Conservation (phyloP, 92 coral and sea anemone species). For the Chrysogorgia sp. region DNA sequence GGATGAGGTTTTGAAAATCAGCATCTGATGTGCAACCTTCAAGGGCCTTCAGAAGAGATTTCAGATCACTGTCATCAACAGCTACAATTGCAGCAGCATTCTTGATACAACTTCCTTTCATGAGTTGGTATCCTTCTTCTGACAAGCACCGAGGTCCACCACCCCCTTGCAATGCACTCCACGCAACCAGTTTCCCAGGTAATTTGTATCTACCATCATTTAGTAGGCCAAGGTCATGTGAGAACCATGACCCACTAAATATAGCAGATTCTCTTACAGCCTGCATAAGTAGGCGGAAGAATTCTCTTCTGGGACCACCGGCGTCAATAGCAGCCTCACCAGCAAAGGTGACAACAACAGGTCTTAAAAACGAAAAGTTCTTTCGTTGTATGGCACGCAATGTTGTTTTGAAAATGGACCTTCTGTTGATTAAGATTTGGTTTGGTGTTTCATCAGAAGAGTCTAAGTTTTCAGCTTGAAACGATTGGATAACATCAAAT, state of each 20-base stretch:
- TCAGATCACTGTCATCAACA: slow-evolving; percentile 51
- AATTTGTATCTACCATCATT: slow-evolving; percentile 29
- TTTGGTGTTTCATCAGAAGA: slow-evolving; percentile 2
- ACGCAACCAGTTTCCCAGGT: slow-evolving; percentile 61
- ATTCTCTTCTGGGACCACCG: no score
- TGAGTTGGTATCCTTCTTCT: slow-evolving; percentile 50
- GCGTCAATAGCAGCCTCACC: slow-evolving; percentile 33
- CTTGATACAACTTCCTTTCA: slow-evolving; percentile 7
- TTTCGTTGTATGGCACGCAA: slow-evolving; percentile 9
- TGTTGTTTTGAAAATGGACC: slow-evolving; percentile 25
- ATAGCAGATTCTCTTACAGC: slow-evolving; percentile 16
- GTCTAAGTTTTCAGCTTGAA: neutral
- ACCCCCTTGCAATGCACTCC: slow-evolving; percentile 67
- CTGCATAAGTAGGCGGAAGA: slow-evolving; percentile 34
- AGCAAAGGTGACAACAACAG: slow-evolving; percentile 32
- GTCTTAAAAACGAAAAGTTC: slow-evolving; percentile 35
- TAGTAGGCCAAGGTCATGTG: slow-evolving; percentile 19
- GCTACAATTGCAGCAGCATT: slow-evolving; percentile 46
- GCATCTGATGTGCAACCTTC: slow-evolving; percentile 34
- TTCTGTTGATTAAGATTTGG: slow-evolving; percentile 34
- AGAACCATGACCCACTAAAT: slow-evolving; percentile 33
- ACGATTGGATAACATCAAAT: neutral
- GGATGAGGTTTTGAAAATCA: slow-evolving; percentile 30
- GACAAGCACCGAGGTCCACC: slow-evolving; percentile 61
- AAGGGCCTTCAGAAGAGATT: slow-evolving; percentile 22